Evolutionary conservation across 2,113 vertebrate species (phyloP).

Genomic region (Halcyon malimbica): DNA sequence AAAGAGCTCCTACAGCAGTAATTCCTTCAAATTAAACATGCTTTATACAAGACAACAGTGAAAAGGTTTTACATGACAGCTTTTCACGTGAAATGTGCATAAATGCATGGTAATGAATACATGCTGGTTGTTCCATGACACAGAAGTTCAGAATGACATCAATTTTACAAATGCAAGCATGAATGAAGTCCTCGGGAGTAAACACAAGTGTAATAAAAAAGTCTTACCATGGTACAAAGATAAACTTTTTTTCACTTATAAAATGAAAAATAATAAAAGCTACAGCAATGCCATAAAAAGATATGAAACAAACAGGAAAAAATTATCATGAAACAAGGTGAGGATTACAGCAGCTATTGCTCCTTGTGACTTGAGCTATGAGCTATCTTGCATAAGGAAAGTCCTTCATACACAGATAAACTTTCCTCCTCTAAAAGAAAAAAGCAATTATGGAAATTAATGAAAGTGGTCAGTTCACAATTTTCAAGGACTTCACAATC

Average conservation of each 20-base stretch:
- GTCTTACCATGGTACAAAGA: neutral
- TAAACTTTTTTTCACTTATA: neutral
- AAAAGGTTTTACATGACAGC: neutral
- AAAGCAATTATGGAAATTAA: neutral
- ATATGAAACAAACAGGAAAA: neutral
- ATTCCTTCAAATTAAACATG: neutral
- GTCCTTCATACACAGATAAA: neutral
- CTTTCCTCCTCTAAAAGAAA: neutral
- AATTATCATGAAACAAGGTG: neutral
- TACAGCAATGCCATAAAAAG: neutral
- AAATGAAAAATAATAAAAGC: neutral
- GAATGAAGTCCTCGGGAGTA: neutral
- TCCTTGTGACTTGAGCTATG: neutral
- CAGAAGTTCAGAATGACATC: neutral
- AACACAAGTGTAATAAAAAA: neutral
- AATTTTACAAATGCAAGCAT: neutral
- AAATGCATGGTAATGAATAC: neutral
- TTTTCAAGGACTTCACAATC: conserved; percentile 34
- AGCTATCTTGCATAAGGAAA: neutral
- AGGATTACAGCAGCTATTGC: neutral
- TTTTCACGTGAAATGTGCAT: neutral
- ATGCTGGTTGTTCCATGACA: neutral
- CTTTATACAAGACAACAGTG: neutral
- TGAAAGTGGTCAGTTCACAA: neutral
- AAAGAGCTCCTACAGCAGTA: neutral